Conservation (phyloP, 2,113 vertebrate genomes). For the Gnathonemus longibarbis region DNA sequence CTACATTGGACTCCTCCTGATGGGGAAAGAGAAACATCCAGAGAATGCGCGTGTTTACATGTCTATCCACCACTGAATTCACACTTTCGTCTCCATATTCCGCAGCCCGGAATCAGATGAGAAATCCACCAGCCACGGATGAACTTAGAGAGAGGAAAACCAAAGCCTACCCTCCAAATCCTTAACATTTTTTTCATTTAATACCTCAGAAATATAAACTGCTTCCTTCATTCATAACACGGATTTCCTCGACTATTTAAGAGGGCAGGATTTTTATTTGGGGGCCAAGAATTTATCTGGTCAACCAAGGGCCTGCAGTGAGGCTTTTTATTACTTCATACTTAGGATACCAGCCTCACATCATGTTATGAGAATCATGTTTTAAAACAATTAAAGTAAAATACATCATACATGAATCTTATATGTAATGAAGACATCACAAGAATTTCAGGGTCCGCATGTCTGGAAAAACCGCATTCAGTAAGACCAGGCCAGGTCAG, state of each 20-base stretch:
- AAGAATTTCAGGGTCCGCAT: neutral
- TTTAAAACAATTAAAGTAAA: neutral
- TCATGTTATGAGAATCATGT: neutral
- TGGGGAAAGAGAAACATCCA: neutral
- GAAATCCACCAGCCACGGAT: neutral
- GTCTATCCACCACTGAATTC: neutral
- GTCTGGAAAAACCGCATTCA: neutral
- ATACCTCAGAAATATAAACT: neutral
- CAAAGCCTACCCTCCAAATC: neutral
- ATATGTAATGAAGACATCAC: neutral
- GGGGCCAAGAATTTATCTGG: neutral
- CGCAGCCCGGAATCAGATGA: neutral
- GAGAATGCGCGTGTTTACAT: neutral
- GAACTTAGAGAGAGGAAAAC: neutral
- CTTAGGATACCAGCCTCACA: neutral
- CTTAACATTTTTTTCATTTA: neutral
- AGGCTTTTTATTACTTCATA: neutral
- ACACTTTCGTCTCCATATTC: neutral
- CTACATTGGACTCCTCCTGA: conserved; percentile 70
- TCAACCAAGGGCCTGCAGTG: neutral
- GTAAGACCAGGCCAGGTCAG: neutral
- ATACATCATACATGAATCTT: neutral
- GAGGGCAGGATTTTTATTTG: neutral
- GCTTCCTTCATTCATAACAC: neutral
- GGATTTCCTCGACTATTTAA: neutral